phyloP scores from a whole-genome alignment of 2,797 vertebrate species.

The Helicolenus hilgendorfi region DNA sequence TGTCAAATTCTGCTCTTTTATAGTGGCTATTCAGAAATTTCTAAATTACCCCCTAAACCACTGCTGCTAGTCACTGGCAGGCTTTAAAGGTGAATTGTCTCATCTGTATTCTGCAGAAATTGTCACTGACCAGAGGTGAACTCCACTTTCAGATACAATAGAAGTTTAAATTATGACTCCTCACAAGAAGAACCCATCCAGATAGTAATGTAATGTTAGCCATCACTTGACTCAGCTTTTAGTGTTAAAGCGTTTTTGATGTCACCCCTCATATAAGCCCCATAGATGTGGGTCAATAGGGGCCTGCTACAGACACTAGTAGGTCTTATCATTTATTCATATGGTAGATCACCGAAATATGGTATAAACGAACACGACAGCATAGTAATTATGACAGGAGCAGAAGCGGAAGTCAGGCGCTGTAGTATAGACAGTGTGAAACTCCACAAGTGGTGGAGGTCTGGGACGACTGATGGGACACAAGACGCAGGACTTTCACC shows the following conservation, averaged over 20 bases:
- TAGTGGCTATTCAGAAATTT: neutral
- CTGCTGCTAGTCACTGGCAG: neutral
- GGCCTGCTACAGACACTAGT: no score
- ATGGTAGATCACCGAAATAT: no score
- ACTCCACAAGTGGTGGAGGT: no score
- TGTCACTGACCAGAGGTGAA: neutral
- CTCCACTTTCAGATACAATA: neutral
- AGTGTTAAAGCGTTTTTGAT: neutral
- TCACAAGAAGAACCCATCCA: neutral
- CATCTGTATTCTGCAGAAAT: constrained; percentile 1
- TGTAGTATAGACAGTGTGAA: no score
- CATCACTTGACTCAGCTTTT: neutral
- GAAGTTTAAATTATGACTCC: neutral
- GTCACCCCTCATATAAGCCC: neutral
- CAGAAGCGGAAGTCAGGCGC: no score
- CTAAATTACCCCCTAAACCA: neutral
- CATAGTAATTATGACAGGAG: no score
- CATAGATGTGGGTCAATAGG: no score
- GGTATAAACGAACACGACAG: no score
- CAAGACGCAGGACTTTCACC: no score
- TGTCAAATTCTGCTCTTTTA: neutral
- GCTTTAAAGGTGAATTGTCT: neutral
- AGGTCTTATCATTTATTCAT: no score
- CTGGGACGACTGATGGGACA: no score
- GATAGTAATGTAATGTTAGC: neutral